Conservation (phyloP, 2,113 vertebrate species). For the Melanocharis versteri region DNA sequence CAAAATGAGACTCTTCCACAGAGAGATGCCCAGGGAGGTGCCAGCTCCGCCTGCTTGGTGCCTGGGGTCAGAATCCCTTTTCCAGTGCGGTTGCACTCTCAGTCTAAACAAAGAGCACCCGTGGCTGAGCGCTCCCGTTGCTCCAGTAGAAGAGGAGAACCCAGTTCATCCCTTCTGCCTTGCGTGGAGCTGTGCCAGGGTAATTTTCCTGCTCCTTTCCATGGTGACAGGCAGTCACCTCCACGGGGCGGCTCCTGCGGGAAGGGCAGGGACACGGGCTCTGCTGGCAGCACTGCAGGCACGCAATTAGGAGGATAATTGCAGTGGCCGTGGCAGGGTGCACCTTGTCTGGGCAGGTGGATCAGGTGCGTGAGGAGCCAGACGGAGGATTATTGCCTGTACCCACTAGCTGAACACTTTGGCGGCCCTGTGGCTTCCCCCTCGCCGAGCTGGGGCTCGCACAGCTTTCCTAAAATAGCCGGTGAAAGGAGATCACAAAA, state of each 20-base stretch:
- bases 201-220: background rate
- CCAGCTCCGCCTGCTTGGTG: background rate
- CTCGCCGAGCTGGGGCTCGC: background rate
- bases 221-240: rapidly evolving
- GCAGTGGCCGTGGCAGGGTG: background rate
- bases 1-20: background rate
- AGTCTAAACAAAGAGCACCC: background rate
- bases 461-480: background rate
- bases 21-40: background rate
- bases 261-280: rapidly evolving
- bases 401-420: background rate
- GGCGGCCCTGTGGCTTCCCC: background rate
- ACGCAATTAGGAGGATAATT: background rate
- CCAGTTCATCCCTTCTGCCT: background rate
- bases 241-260: background rate
- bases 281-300: background rate
- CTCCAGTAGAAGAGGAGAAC: background rate
- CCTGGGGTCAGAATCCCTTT: background rate
- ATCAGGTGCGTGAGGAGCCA: background rate
- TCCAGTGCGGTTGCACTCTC: rapidly evolving
- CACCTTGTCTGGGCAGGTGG: background rate
- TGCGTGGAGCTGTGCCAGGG: background rate
- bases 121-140: background rate
- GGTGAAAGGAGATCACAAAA: background rate
- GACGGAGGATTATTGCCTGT: background rate